A percentile compares a stretch with the other conserved stretches of the same genome.
Conservation (phyloP, 2,797 vertebrate genomes). For the Darevskia nairensis region DNA sequence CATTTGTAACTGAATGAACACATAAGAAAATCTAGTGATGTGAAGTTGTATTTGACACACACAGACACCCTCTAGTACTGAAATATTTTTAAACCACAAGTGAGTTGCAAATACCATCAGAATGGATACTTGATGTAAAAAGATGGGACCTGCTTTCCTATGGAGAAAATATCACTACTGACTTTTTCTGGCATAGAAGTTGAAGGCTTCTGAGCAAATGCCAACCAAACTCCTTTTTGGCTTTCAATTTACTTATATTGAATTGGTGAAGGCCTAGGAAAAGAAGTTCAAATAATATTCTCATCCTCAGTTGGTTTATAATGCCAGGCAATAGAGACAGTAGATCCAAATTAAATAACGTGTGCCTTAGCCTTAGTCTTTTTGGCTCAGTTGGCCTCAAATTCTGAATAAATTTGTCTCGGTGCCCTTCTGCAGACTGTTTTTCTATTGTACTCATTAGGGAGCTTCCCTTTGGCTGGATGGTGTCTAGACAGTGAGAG, state of each 20-base stretch:
- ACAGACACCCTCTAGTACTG: neutral
- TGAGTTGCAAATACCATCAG: neutral
- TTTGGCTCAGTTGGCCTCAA: neutral
- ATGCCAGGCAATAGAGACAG: neutral
- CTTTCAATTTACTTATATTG: neutral
- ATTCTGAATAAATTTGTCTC: neutral
- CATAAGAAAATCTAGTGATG: neutral
- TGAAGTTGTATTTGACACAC: neutral
- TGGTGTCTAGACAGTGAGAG: neutral
- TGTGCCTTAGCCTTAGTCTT: neutral
- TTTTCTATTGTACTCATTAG: neutral
- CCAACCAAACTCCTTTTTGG: neutral
- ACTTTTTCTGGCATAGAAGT: neutral
- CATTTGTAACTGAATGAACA: neutral
- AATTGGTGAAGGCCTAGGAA: too few species aligned
- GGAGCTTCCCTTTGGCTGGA: neutral
- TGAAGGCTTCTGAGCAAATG: neutral
- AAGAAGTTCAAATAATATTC: neutral
- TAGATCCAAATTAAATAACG: neutral
- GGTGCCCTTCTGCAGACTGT: neutral
- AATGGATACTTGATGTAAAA: neutral
- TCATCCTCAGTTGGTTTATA: neutral
- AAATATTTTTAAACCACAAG: constrained; percentile 3
- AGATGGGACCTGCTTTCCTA: neutral
- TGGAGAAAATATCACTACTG: neutral